Conservation (phyloP, 2,797 vertebrate genomes). For the Cuniculus paca region DNA sequence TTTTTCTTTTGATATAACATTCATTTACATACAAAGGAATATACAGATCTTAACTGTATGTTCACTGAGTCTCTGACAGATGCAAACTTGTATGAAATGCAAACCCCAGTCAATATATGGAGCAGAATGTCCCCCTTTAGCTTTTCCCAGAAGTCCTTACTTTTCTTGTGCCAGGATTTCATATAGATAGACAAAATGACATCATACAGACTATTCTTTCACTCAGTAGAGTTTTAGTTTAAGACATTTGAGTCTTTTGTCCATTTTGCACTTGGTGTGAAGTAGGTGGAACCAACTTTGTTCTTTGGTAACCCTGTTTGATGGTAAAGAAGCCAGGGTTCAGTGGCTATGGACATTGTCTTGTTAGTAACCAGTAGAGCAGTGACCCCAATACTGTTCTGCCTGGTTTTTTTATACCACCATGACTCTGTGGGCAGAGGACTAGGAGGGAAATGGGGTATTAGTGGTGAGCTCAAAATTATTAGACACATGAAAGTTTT, state of each 20-base stretch:
- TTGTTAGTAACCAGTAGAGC: not conserved
- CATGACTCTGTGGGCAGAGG: not conserved
- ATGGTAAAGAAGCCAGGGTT: not conserved
- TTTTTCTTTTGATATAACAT: not conserved
- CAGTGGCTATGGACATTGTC: conserved; percentile 5
- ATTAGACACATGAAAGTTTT: conserved; percentile 20
- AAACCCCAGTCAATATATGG: not conserved
- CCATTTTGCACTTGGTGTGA: not conserved
- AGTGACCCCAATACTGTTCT: conserved; percentile 30
- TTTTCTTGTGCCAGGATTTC: not conserved
- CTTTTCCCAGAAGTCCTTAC: not conserved
- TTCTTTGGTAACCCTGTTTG: not conserved
- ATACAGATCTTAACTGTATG: not conserved
- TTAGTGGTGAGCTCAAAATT: conserved; percentile 48
- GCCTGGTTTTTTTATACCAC: conserved; percentile 32
- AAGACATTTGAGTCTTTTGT: not conserved
- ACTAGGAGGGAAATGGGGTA: not conserved
- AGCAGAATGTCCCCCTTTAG: not conserved
- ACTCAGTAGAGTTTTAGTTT: not conserved
- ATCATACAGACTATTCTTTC: not conserved
- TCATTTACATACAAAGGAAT: not conserved
- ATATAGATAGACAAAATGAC: not conserved
- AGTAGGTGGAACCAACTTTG: not conserved
- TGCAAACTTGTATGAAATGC: not conserved
- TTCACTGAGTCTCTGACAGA: not conserved